Conservation (phyloP, 2,888 invertebrate species). For the Drosophila formosana region DNA sequence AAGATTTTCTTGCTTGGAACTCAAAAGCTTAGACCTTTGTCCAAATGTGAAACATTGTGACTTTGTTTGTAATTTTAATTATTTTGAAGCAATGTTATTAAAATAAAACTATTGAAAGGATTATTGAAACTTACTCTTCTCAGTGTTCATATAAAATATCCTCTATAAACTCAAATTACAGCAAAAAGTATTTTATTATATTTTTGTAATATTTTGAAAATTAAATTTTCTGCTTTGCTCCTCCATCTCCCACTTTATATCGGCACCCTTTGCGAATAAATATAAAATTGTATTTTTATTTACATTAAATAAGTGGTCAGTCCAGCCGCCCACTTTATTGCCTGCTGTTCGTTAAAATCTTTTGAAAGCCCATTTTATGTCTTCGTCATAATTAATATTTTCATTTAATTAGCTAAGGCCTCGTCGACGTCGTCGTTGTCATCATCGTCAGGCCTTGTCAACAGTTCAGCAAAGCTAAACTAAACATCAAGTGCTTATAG, state of each 20-base stretch:
- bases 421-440: slow-evolving; percentile 14
- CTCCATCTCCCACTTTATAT: no score
- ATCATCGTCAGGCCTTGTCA: slow-evolving; percentile 28
- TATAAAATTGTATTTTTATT: not conserved
- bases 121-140: no score
- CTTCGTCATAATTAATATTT: slow-evolving; percentile 61
- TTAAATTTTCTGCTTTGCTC: not conserved
- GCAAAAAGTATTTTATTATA: no score
- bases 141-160: no score
- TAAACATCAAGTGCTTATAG: slow-evolving; percentile 53
- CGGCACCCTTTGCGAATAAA: not conserved
- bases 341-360: not conserved
- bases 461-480: slow-evolving; percentile 49
- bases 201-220: not conserved
- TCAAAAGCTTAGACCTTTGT: no score
- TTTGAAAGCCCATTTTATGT: slow-evolving; percentile 22
- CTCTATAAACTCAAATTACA: no score
- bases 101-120: no score
- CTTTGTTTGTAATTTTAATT: not conserved
- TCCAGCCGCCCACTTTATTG: not conserved
- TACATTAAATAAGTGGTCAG: slow-evolving; percentile 1
- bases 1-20: no score
- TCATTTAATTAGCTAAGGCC: slow-evolving; percentile 66
- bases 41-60: not conserved
- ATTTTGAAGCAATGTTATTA: no score